Conservation (phyloP, 2,797 vertebrate species). For the Anguilla obscura region DNA sequence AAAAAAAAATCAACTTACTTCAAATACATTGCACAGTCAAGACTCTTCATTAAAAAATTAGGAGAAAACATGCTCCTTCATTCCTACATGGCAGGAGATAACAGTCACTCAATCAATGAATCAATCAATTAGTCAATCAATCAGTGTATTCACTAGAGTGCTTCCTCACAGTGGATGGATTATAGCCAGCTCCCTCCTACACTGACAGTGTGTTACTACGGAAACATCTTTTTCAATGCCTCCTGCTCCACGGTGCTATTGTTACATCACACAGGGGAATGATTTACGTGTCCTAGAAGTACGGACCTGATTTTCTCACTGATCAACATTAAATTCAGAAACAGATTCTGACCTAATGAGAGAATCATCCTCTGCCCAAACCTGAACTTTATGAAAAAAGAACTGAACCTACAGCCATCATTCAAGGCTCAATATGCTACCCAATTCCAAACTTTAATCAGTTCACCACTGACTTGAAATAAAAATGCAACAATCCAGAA, state of each 20-base stretch:
- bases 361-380: not conserved
- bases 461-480: not conserved
- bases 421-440: not conserved
- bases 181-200: conserved; percentile 39
- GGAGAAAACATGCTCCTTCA: conserved; percentile 53
- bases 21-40: conserved; percentile 54
- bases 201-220: conserved; percentile 54
- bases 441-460: not conserved
- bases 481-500: not conserved
- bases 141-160: not conserved
- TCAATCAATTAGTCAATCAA: conserved; percentile 11
- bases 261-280: not conserved
- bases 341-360: not conserved
- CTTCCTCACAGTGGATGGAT: conserved; percentile 8
- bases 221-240: conserved; percentile 53
- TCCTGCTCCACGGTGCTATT: conserved; percentile 51
- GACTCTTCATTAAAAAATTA: conserved; percentile 63
- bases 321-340: not conserved
- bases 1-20: conserved; percentile 17
- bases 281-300: not conserved
- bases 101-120: conserved; percentile 35
- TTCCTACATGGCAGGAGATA: conserved; percentile 96
- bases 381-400: not conserved
- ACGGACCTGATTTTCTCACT: not conserved
- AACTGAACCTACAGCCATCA: not conserved